Evolutionary conservation across 2,113 vertebrate genomes (phyloP), one percentile per base, ranked within the genome.

Genomic region (Caracal caracal): DNA sequence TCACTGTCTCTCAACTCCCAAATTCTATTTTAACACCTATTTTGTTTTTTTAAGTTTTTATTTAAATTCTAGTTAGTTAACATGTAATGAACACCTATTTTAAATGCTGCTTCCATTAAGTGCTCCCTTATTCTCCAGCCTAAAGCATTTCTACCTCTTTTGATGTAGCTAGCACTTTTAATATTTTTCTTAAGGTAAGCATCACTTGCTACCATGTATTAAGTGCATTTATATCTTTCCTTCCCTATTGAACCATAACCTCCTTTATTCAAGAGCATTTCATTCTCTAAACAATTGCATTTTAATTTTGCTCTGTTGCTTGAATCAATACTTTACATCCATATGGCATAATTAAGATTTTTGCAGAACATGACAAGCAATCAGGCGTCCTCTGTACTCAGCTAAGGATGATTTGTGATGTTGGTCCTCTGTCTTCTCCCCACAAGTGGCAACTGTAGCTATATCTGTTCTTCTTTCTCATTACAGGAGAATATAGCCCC

Each of bases 251-350:
- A 61, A 84, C 28, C 56, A 53, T 76, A 56, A 61, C 30, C 2
- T 85, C n/a, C 20, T 94, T 78, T 91, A 47, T 9, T 65, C 11
- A 79, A 37, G 12, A 71, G 56, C 7, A 92, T 93, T 94, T 95
- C 40, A 83, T 83, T 93, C n/a, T 89, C 20, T 47, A 84, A 96
- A 94, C 37, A 82, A 93, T 13, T 81, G 11, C 35, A 66, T 95
- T 84, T 96, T 90, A 94, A 94, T 88, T 94, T 93, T 84, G 10
- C 1, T 93, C 63, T 30, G 59, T 71, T 90, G 26, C 20, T n/a
- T 93, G 61, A 87, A 71, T 95, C 66, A 84, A 47, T 90, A 92
- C 51, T 75, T 70, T 80, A 90, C 6, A 66, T 47, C 12, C 35
- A n/a, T 8, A 0, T 80, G 40, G 6, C 61, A 66, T 92, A 95